A percentile compares a stretch with the other conserved stretches of the same genome.
These are phyloP conservation scores for Cepaea hortensis DNA, from an alignment of 2,888 invertebrate genomes.

Conservation along the genomic window DNA sequence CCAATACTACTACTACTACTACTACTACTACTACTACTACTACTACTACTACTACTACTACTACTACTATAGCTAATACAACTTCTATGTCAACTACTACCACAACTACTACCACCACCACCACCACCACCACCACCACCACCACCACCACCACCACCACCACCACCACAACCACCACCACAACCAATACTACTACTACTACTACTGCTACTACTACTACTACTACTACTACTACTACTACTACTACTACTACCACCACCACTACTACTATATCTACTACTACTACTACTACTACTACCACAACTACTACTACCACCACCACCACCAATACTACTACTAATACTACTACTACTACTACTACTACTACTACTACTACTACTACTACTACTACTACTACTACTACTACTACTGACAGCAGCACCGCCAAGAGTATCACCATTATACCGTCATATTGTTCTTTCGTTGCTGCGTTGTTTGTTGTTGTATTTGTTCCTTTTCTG, in stretches of 20 bases:
- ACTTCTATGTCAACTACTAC: not conserved
- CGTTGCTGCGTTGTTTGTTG: too few species aligned
- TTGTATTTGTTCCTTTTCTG: too few species aligned
- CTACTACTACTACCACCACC: not conserved
- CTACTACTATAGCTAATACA: not conserved
- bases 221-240: not conserved
- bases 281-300: not conserved
- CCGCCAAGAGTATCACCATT: not conserved
- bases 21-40: conserved; percentile 7
- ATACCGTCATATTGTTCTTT: not conserved
- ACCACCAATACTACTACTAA: not conserved
- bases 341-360: conserved; percentile 7
- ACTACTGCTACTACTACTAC: not conserved
- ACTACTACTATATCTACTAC: not conserved
- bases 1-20: not conserved
- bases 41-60: conserved; percentile 7
- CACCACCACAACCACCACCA: not conserved
- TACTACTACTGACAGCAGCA: not conserved
- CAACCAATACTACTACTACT: not conserved
- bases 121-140: not conserved
- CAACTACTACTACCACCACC: not conserved
- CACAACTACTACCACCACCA: not conserved
- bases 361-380: conserved; percentile 7
- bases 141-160: not conserved
- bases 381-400: conserved; percentile 7